Evolutionary conservation across 2,113 vertebrate genomes (phyloP).

Genomic region (Aegithalos caudatus): DNA sequence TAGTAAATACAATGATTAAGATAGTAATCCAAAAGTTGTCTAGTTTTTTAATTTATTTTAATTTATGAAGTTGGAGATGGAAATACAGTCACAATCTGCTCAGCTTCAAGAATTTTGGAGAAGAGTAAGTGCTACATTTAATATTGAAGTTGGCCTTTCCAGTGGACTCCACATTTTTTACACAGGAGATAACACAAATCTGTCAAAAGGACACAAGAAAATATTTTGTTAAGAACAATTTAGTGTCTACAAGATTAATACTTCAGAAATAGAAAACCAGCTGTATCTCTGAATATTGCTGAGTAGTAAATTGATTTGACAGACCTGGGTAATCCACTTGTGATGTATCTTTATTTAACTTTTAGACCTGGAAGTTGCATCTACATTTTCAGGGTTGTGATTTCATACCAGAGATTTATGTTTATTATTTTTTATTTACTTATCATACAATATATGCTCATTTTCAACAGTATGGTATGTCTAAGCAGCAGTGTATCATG

Average conservation of each 20-base stretch:
- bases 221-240: neutral
- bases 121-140: neutral
- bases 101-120: neutral
- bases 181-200: neutral
- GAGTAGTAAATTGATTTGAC: neutral
- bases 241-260: neutral
- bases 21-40: neutral
- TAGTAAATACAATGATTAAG: neutral
- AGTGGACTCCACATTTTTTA: neutral
- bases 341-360: neutral
- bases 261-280: slow-evolving; percentile 8
- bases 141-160: neutral
- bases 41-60: neutral
- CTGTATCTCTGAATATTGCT: neutral
- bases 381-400: neutral
- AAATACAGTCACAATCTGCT: neutral
- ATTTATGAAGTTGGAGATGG: neutral
- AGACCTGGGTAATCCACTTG: neutral
- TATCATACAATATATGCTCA: rapidly evolving
- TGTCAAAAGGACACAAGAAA: slow-evolving; percentile 18
- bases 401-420: neutral
- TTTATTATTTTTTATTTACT: neutral
- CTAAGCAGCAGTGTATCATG: neutral
- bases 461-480: neutral
- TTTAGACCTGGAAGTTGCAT: neutral